Conservation (phyloP, 2,113 vertebrate genomes). For the Meleagris gallopavo region DNA sequence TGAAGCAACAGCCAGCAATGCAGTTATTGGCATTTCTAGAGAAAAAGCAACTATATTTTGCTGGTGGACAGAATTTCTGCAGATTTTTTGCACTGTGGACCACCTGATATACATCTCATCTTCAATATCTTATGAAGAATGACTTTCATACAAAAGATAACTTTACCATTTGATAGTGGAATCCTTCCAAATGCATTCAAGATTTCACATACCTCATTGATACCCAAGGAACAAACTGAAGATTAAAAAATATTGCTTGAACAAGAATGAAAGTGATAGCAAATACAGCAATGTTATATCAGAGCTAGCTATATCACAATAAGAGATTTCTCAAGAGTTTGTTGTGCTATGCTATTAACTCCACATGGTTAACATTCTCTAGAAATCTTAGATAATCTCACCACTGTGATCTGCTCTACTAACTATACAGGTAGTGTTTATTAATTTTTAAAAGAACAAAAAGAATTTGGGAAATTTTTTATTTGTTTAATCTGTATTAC, state of each 20-base stretch:
- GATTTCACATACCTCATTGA: background rate
- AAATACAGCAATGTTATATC: conserved; percentile 29
- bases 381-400: background rate
- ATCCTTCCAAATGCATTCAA: conserved; percentile 25
- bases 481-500: background rate
- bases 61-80: background rate
- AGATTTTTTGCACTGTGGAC: background rate
- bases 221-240: background rate
- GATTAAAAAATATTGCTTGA: background rate
- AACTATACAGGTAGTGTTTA: background rate
- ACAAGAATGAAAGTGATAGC: conserved; percentile 8
- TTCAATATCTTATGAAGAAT: conserved; percentile 12
- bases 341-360: background rate
- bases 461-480: background rate
- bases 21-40: background rate
- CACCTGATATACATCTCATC: background rate
- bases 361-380: background rate
- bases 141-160: conserved; percentile 9
- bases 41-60: background rate
- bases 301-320: background rate
- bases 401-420: background rate
- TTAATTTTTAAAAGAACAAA: background rate
- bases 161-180: conserved; percentile 33
- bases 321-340: background rate
- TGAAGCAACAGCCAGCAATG: background rate